phyloP scores from a whole-genome alignment of 2,113 vertebrate species.

The Neodon shergylaensis region DNA sequence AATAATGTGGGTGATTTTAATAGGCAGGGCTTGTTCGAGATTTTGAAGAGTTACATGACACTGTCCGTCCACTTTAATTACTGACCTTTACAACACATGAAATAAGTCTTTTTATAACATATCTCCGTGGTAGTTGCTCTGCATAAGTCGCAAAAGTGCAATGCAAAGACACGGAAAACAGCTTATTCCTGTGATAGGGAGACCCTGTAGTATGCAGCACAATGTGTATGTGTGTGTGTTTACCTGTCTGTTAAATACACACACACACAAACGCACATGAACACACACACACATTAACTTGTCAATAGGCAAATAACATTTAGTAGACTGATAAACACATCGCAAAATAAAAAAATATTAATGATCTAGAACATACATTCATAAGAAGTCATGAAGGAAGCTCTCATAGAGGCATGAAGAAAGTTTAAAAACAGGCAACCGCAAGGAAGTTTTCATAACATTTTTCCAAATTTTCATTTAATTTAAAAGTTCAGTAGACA shows the following conservation, averaged over 20 bases:
- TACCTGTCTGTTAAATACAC: not conserved
- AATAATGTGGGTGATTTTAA: not conserved
- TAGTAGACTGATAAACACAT: not conserved
- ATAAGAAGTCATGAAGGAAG: not conserved
- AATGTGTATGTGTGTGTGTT: not conserved
- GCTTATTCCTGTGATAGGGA: not conserved
- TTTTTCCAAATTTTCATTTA: not conserved
- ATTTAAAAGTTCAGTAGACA: not conserved
- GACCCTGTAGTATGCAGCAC: not conserved
- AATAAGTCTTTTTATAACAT: not conserved
- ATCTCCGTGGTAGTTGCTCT: not conserved
- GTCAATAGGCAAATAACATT: not conserved
- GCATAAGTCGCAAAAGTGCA: not conserved
- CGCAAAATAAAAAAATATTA: not conserved
- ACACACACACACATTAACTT: not conserved
- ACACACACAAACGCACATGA: not conserved
- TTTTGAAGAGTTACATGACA: not conserved
- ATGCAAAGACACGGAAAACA: not conserved
- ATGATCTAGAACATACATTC: not conserved
- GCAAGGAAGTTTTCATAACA: not conserved
- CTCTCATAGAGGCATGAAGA: not conserved
- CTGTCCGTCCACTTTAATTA: not conserved
- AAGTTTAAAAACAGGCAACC: not conserved
- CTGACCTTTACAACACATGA: not conserved
- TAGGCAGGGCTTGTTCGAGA: not conserved